Evolutionary conservation across 2,888 invertebrate species (phyloP), one percentile per base, ranked within the genome.

Genomic region (Heteropelma amictum): DNA sequence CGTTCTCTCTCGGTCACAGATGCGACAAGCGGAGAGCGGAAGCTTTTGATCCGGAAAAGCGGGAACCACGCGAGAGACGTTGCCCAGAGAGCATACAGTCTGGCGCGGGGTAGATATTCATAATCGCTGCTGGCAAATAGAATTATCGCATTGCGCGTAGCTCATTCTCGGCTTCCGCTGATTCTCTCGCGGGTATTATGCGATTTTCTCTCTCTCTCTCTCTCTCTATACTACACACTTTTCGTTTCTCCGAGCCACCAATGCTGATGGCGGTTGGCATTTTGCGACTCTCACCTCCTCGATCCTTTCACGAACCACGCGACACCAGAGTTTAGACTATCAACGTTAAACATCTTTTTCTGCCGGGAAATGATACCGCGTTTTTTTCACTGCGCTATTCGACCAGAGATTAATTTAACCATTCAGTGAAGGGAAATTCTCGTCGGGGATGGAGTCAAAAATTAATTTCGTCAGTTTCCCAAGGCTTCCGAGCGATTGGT

Each of bases 61-160:
- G 82, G 79, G 83, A 80, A 77, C 80, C 79, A 63, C 47, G 17
- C 6, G 51, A 28, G 49, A 40, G 56, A 56, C 47, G 60, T 23
- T 26, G 35, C 10, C 19, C 42, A 47, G 26, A 33, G 23, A 53
- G 45, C 47, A 53, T 69, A 28, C 77, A 78, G 85, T 84, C 87
- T 87, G 88, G 84, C 82, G 78, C 82, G 84, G 84, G 82, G 84
- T 81, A 84, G 87, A 88, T 89, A 88, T 86, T 87, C 86, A 86
- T 88, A 89, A 88, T 88, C 88, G 87, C 82, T 83, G 78, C 72
- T 73, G 83, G 83, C 83, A 86, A 88, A 87, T 87, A 85, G 88
- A 88, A 88, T 88, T 87, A 89, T 87, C 86, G 82, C 85, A 82
- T 83, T 86, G 84, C 83, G 77, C 80, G 79, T 79, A 78, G 82